phyloP scores from a whole-genome alignment of 2,888 invertebrate genomes.

The Neocrepidodera transversa region DNA sequence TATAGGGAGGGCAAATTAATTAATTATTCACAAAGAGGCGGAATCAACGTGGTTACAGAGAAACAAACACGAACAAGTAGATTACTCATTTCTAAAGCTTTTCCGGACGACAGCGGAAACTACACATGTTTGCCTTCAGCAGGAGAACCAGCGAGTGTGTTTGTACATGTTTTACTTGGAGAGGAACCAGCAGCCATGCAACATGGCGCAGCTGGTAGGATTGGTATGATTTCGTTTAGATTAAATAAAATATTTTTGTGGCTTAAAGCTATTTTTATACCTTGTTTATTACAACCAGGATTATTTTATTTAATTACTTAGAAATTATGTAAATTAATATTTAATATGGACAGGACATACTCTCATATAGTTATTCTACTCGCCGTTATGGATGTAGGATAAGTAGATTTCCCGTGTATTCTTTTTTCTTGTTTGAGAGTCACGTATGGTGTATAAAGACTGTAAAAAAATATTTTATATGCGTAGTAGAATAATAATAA shows the following conservation, averaged over 20 bases:
- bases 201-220: constrained; percentile 47
- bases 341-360: no score
- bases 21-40: constrained; percentile 84
- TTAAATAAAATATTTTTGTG: neutral
- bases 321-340: no score
- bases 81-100: constrained; percentile 82
- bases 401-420: no score
- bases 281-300: neutral
- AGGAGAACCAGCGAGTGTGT: constrained; percentile 65
- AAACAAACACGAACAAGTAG: constrained; percentile 85
- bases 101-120: constrained; percentile 84
- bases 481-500: no score
- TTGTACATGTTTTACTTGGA: constrained; percentile 67
- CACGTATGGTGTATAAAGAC: no score
- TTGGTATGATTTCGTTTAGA: neutral
- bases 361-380: no score
- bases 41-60: constrained; percentile 86
- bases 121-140: constrained; percentile 82
- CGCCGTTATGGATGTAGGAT: no score
- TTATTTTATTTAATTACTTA: neutral
- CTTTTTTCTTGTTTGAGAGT: no score
- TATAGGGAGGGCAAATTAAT: constrained; percentile 82
- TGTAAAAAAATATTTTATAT: no score
- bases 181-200: constrained; percentile 62
- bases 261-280: neutral